These are phyloP conservation scores for Andinoacara biseriatus DNA, from an alignment of 2,113 vertebrate species.

Conservation along the genomic window DNA sequence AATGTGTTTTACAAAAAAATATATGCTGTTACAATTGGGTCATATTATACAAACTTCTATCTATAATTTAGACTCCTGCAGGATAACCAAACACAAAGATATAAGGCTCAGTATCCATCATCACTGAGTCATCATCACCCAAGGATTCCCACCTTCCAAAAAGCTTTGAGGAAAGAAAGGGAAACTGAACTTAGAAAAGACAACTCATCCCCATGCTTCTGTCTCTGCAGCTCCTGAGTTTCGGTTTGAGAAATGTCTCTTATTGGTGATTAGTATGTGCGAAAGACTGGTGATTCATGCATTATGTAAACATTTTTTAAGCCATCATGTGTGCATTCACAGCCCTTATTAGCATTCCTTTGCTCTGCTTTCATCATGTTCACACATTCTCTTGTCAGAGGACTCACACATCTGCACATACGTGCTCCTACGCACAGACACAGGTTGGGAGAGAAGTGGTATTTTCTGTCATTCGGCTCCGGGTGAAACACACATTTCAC, in stretches of 20 bases:
- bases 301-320: constrained; percentile 30
- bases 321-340: neutral
- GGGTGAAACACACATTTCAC: constrained; percentile 39
- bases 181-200: neutral
- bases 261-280: neutral
- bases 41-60: no score
- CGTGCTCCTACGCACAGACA: neutral
- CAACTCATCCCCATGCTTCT: neutral
- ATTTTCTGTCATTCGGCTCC: constrained; percentile 50
- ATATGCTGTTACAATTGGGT: no score
- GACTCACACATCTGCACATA: neutral
- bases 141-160: neutral
- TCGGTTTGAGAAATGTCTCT: constrained; percentile 13
- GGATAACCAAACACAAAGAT: neutral
- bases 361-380: neutral
- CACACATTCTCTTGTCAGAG: constrained; percentile 21
- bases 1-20: no score
- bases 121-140: neutral
- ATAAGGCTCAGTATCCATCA: neutral
- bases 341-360: constrained; percentile 18
- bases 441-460: constrained; percentile 5
- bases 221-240: constrained; percentile 1
- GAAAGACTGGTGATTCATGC: constrained; percentile 19
- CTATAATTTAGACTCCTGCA: no score
- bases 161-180: neutral